These are phyloP conservation scores for Bryconaethiops microstoma DNA, from an alignment of 2,797 vertebrate genomes.

Conservation along the genomic window DNA sequence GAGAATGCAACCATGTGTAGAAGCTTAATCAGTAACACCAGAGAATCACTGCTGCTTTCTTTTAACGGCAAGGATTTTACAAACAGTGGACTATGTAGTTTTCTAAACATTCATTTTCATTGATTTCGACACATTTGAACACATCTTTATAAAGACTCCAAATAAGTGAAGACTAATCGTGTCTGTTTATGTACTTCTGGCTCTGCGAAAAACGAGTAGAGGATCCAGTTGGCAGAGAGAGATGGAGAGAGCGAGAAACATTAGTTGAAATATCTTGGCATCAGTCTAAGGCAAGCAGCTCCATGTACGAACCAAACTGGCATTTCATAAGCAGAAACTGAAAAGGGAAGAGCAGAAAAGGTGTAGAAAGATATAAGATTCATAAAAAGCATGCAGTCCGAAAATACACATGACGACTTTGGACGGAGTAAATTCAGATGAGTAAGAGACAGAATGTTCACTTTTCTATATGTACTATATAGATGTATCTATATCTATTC, in stretches of 20 bases:
- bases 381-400: too few species aligned
- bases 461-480: too few species aligned
- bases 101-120: not conserved
- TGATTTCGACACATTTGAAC: too few species aligned
- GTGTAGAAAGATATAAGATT: not conserved
- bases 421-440: too few species aligned
- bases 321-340: not conserved
- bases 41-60: not conserved
- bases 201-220: not conserved
- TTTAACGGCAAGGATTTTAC: too few species aligned
- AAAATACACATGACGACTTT: too few species aligned
- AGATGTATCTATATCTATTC: too few species aligned
- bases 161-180: not conserved
- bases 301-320: not conserved
- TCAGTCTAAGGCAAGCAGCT: not conserved
- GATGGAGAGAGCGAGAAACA: not conserved
- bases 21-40: not conserved
- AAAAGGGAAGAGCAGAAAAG: not conserved
- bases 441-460: too few species aligned
- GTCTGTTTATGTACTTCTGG: not conserved
- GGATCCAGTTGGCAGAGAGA: not conserved
- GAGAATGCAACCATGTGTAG: not conserved
- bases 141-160: not conserved
- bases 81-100: too few species aligned
- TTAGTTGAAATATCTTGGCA: not conserved